Conservation (phyloP, 2,113 vertebrate species). For the Oreotrochilus melanogaster region DNA sequence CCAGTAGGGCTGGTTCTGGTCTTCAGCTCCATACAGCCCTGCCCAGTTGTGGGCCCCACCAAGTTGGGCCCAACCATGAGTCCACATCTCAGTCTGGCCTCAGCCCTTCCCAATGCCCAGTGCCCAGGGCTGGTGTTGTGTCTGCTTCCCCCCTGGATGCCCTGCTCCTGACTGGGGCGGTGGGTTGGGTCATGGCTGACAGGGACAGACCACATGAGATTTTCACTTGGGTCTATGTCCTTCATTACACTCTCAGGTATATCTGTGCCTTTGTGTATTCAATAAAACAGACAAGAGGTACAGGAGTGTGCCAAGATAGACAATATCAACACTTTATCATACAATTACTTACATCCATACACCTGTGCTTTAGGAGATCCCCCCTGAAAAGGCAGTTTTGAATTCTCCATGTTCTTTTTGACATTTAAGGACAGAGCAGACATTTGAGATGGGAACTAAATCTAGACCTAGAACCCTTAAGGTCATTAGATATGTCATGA, state of each 20-base stretch:
- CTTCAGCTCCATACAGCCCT: not conserved
- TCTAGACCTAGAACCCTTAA: not conserved
- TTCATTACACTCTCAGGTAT: not conserved
- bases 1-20: fast-evolving
- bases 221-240: not conserved
- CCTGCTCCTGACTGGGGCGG: fast-evolving
- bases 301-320: not conserved
- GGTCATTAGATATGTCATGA: not conserved
- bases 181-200: too few species aligned
- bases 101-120: fast-evolving
- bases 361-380: not conserved
- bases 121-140: not conserved
- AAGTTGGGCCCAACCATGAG: too few species aligned
- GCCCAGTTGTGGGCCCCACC: fast-evolving
- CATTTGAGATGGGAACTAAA: not conserved
- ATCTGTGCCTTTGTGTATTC: not conserved
- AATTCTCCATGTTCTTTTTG: not conserved
- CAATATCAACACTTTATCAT: not conserved
- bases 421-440: not conserved
- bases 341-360: not conserved
- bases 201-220: too few species aligned
- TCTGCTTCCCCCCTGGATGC: not conserved
- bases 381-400: not conserved
- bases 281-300: not conserved
- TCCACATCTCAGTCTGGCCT: fast-evolving